A percentile compares a stretch with the other conserved stretches of the same genome.
These are phyloP conservation scores for Shinisaurus crocodilurus DNA, from an alignment of 2,113 vertebrate species.

Conservation along the genomic window DNA sequence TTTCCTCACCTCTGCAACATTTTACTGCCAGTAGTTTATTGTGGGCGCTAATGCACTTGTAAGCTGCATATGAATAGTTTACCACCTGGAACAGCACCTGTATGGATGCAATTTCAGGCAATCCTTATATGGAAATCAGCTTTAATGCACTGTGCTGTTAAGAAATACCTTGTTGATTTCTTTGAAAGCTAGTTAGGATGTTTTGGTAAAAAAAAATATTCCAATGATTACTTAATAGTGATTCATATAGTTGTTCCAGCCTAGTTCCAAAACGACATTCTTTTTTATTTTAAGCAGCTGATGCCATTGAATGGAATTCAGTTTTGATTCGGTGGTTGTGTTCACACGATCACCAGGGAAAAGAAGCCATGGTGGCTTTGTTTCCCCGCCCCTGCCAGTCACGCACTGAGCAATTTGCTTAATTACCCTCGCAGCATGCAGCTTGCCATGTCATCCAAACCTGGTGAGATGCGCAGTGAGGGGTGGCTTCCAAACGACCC, in stretches of 20 bases:
- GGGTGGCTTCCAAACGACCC: no score
- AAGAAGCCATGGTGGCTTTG: no score
- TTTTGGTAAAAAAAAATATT: neutral
- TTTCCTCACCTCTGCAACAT: neutral
- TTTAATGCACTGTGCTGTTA: neutral
- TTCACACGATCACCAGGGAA: no score
- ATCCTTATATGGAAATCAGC: neutral
- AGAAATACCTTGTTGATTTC: neutral
- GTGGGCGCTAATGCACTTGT: neutral
- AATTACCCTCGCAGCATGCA: no score
- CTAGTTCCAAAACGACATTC: neutral
- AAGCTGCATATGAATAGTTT: neutral
- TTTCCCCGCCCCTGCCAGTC: no score
- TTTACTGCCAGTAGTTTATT: no score
- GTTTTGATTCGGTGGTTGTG: no score
- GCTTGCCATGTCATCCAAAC: no score
- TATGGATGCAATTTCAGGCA: neutral
- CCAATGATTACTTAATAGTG: neutral
- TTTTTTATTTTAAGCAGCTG: neutral
- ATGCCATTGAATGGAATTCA: no score
- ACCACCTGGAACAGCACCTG: neutral
- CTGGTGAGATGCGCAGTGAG: no score
- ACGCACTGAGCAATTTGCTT: no score
- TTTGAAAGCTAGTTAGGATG: neutral
- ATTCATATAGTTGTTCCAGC: neutral